Evolutionary conservation across 2,113 vertebrate species (phyloP).

Genomic region (Abramis brama): DNA sequence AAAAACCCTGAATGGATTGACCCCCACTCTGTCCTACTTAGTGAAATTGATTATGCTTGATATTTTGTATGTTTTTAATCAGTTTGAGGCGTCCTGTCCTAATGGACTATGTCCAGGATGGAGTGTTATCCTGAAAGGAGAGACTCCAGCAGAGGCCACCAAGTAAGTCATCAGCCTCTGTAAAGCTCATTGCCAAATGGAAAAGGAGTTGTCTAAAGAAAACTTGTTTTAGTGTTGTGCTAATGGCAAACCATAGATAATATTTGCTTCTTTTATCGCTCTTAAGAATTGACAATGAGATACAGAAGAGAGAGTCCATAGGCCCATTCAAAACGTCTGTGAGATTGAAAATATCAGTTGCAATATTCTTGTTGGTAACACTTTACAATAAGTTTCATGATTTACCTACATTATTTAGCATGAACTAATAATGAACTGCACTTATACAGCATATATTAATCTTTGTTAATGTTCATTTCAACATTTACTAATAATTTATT

Average conservation of each 20-base stretch:
- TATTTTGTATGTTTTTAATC: background rate
- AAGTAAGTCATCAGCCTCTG: constrained; percentile 67
- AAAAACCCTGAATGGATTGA: background rate
- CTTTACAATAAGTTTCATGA: too few relatives aligned
- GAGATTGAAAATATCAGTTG: background rate
- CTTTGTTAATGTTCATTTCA: too few relatives aligned
- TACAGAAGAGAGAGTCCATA: background rate
- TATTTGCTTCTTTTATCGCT: background rate
- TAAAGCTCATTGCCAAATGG: too few relatives aligned
- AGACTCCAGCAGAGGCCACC: constrained; percentile 69
- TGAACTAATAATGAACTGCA: too few relatives aligned
- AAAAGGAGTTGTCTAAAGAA: too few relatives aligned
- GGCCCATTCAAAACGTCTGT: background rate
- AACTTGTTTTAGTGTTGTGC: background rate
- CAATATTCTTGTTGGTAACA: background rate
- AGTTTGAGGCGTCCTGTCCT: constrained; percentile 82
- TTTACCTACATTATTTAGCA: too few relatives aligned
- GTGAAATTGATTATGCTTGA: background rate
- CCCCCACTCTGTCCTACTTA: background rate
- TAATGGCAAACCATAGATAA: background rate
- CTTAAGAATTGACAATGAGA: background rate
- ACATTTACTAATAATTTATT: too few relatives aligned
- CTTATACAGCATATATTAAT: too few relatives aligned
- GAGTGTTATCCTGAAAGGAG: constrained; percentile 77
- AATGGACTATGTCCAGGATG: constrained; percentile 82